Conservation (phyloP, 2,797 vertebrate species). For the Sparus aurata region DNA sequence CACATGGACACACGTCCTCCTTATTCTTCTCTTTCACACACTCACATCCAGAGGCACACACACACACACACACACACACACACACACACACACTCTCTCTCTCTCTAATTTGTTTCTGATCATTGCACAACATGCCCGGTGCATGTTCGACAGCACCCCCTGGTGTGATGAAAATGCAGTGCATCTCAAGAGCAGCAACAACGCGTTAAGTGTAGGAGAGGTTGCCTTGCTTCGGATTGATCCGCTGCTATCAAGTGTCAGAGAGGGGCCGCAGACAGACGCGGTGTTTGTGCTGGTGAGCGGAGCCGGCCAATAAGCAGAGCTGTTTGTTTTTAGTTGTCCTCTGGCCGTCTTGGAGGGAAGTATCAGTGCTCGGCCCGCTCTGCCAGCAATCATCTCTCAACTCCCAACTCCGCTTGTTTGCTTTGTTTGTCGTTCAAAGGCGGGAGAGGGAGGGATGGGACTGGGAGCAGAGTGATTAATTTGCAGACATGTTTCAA, state of each 20-base stretch:
- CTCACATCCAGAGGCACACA: background rate
- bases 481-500: constrained; percentile 10
- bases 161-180: constrained; percentile 55
- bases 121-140: constrained; percentile 17
- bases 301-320: constrained; percentile 49
- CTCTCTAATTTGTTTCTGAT: constrained; percentile 29
- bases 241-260: constrained; percentile 39
- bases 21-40: constrained; percentile 11
- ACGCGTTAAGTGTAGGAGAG: background rate
- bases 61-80: no score
- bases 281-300: constrained; percentile 54
- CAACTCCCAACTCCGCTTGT: constrained; percentile 2
- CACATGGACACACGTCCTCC: constrained; percentile 14
- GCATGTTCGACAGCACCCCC: constrained; percentile 73
- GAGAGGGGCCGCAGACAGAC: constrained; percentile 32
- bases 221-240: constrained; percentile 43
- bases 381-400: constrained; percentile 15
- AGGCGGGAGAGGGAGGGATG: background rate
- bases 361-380: constrained; percentile 19
- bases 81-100: background rate
- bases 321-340: constrained; percentile 60
- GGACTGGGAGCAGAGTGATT: constrained; percentile 16
- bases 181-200: constrained; percentile 14
- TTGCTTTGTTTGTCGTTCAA: constrained; percentile 48
- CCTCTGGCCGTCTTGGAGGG: constrained; percentile 29